A percentile compares a stretch with the other conserved stretches of the same genome.
Conservation (phyloP, 2,888 invertebrate species). For the Lasioglossum calceatum region DNA sequence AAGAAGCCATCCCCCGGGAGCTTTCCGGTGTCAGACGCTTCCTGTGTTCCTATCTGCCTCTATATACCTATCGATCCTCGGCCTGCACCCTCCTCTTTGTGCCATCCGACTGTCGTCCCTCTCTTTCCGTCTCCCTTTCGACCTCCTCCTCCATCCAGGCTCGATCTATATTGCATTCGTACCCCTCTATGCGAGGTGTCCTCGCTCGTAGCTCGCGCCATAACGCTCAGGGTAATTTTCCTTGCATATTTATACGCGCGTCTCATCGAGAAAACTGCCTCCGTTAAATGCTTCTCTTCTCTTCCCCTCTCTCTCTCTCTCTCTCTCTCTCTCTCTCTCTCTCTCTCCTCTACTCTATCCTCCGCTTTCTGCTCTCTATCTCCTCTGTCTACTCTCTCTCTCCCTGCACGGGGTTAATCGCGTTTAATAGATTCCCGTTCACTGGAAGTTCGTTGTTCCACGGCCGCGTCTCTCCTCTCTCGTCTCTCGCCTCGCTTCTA, state of each 20-base stretch:
- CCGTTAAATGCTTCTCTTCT: conserved; percentile 57
- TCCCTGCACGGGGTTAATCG: conserved; percentile 42
- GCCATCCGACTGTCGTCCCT: conserved; percentile 71
- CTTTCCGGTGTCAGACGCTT: conserved; percentile 80
- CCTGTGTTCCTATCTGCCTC: conserved; percentile 79
- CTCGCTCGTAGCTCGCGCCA: conserved; percentile 57
- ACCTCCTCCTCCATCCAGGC: conserved; percentile 35
- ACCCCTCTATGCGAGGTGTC: conserved; percentile 62
- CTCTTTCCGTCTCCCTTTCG: conserved; percentile 59
- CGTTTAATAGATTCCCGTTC: conserved; percentile 58
- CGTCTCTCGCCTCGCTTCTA: neutral
- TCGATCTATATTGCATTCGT: conserved; percentile 74
- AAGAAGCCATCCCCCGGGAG: conserved; percentile 74
- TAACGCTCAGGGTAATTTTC: conserved; percentile 67
- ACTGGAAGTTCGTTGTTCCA: conserved; percentile 29
- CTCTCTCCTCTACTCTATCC: neutral
- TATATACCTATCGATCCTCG: conserved; percentile 79
- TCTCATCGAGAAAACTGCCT: conserved; percentile 63
- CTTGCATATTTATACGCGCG: conserved; percentile 73
- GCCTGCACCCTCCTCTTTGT: conserved; percentile 74
- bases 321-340: neutral
- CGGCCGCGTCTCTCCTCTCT: neutral
- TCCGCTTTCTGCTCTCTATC: neutral
- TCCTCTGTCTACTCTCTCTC: neutral
- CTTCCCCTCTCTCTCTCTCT: neutral